Evolutionary conservation across 2,797 vertebrate species (phyloP), one percentile per base, ranked within the genome.

Genomic region (Melanotaenia parkinsoni): DNA sequence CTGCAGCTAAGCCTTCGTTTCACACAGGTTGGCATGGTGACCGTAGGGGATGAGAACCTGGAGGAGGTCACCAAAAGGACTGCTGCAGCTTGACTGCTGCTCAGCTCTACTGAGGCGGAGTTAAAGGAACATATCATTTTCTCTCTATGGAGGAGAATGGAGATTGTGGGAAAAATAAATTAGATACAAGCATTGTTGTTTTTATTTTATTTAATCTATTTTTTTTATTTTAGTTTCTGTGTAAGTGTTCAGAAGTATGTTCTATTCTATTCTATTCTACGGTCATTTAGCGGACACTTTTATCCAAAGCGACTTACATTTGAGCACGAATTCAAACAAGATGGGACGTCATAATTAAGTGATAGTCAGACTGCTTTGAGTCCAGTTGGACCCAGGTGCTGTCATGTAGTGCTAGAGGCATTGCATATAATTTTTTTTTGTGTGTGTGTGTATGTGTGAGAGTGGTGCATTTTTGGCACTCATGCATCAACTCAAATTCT

Each of bases 21-120:
- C 81, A 72, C 45, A 69, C 56, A 71, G 83, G 92, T 93, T 91
- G 91, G 86, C 91, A 93, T 92, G 91, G 93, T 65, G 89, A 93
- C 86, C 33, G 24, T 13, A 67, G 70, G 61, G 69, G 79, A 83
- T 63, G 63, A 80, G 84, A 43, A 82, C 83, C 81, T 77, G 65
- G 68, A 87, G 73, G 76, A 87, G 84, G 79, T 67, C 65, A 76
- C 74, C 66, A 83, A 82, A 84, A 86, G 69, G 51, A 68, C 73
- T 2, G 62, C 64, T 0, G 3, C 63, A 10, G 74, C 65, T 53
- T 78, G 56, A 7, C 63, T 65, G 60, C 72, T 54, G 74, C 65
- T 75, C 56, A 22, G 20, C 51, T 22, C 13, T 4, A 12, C 32
- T 59, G 58, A 70, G 61, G 57, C 45, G 30, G 58, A 51, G 70